Evolutionary conservation across 2,797 vertebrate species (phyloP), one percentile per base, ranked within the genome.

Genomic region (Gymnodraco acuticeps): DNA sequence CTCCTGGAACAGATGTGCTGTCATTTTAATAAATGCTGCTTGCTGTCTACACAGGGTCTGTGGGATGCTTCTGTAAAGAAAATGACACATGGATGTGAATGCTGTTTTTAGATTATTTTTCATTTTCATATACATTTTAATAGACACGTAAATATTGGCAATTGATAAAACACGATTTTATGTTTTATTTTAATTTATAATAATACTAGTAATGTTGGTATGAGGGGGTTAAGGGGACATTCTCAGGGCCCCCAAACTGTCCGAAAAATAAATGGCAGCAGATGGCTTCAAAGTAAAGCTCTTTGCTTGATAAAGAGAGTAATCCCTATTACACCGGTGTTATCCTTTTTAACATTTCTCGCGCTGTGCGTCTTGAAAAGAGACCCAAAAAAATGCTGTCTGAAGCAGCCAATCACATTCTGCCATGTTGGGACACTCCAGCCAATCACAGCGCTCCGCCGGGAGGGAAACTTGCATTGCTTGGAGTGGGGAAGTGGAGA

Each of bases 391-490:
- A 63, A 45, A 42, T 65, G 64, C 64, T 33, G 19, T 14, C 11
- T 2, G 16, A 16, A 41, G 0, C 84, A 88, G 38, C 95, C 95
- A 95, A 96, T 95, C 88, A 87, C 56, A 19, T 38, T 12, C 71
- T 95, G 95, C 94, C 95, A 95, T 95, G 95, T 96, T 95, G 95
- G 94, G 93, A 92, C 58, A 45, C 11, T 50, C 16, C 81, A 79
- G 67, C 95, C 94, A 95, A 96, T 95, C 15, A 68, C 19, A 65
- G 72, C 60, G 55, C 79, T 51, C 50, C 19, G 61, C 56, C 55
- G 20, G 59, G 64, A 78, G 81, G 51, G 69, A 87, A 92, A 88
- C 84, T 87, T 77, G 80, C 71, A 70, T 14, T 75, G 38, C 23
- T 19, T 54, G 20, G 48, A 20, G 68, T 16, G 50, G 19, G 73